Base-by-base conservation (phyloP, 2,113 vertebrate genomes). In the Mustela nigripes region DNA sequence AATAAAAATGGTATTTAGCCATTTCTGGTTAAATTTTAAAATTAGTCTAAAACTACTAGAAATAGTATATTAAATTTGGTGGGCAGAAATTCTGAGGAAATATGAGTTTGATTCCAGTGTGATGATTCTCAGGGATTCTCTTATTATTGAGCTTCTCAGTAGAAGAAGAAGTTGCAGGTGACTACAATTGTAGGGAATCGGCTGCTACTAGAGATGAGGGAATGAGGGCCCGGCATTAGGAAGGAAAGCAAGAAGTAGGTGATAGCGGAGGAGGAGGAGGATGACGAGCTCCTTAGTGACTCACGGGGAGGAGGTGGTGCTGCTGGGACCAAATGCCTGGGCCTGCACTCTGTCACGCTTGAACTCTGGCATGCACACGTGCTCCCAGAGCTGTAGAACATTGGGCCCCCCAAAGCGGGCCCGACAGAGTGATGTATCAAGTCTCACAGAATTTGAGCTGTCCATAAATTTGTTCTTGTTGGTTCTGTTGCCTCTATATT, bases 1-100 rank as follows among this genome's bases (percentile, higher is more conserved):
- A 73, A 95, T 87, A 80, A 96, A 82, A 89, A 78, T 71, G 89
- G 53, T 79, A 42, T 73, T 58, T 86, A 84, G 65, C 50, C 39
- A 83, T 53, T 88, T 18, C 53, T 81, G 42, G 19, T 76, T 89
- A 89, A 60, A 78, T 78, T 95, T 85, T 73, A 91, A 84, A 92
- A 87, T 83, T 63, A 74, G 12, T 86, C 12, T 45, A 65, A 89
- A 91, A 89, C 65, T 74, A 80, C 83, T 82, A 81, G 5, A 92
- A 33, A 94, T 42, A 91, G 33, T 22, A 31, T 16, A n/a, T 81
- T 94, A 48, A 65, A 86, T 65, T 86, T 89, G 73, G 53, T 85
- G 81, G 42, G 24, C 22, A 11, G 36, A 95, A 63, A 48, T 82
- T 80, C 60, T 78, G 78, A 89, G 87, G 48, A 95, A 73, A 18